A percentile compares a stretch with the other conserved stretches of the same genome.
Conservation (phyloP, 2,888 invertebrate genomes). For the Panorpa germanica region DNA sequence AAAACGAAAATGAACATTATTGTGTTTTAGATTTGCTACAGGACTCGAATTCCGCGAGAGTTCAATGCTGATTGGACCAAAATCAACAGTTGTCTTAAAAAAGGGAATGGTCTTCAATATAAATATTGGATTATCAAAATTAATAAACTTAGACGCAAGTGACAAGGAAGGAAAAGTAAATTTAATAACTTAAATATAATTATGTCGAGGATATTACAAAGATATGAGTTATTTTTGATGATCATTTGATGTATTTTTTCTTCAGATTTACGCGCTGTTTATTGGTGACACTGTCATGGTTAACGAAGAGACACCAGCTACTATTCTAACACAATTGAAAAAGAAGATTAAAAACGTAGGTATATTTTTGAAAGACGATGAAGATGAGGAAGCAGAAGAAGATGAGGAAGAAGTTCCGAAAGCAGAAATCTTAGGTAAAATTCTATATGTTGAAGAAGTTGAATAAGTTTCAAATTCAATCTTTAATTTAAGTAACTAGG, state of each 20-base stretch:
- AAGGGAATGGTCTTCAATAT: constrained; percentile 97
- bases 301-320: constrained; percentile 73
- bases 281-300: constrained; percentile 95
- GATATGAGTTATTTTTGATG: background rate
- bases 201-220: background rate
- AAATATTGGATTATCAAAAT: constrained; percentile 75
- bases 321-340: constrained; percentile 76
- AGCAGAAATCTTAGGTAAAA: constrained; percentile 46
- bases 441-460: no score
- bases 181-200: background rate
- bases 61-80: constrained; percentile 79
- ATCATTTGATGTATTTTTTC: constrained; percentile 3
- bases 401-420: constrained; percentile 61
- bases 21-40: constrained; percentile 60
- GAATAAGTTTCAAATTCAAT: no score
- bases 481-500: no score
- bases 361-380: constrained; percentile 83
- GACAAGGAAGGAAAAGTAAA: constrained; percentile 69
- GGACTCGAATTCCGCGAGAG: constrained; percentile 97
- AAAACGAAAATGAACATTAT: constrained; percentile 4
- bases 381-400: constrained; percentile 65
- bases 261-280: constrained; percentile 66
- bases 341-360: constrained; percentile 92
- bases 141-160: constrained; percentile 61
- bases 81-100: constrained; percentile 56